Percentiles rank a stretch among this genome's conserved stretches.
phyloP scores from a whole-genome alignment of 2,797 vertebrate genomes.

The Sebastiscus albofasciatus region DNA sequence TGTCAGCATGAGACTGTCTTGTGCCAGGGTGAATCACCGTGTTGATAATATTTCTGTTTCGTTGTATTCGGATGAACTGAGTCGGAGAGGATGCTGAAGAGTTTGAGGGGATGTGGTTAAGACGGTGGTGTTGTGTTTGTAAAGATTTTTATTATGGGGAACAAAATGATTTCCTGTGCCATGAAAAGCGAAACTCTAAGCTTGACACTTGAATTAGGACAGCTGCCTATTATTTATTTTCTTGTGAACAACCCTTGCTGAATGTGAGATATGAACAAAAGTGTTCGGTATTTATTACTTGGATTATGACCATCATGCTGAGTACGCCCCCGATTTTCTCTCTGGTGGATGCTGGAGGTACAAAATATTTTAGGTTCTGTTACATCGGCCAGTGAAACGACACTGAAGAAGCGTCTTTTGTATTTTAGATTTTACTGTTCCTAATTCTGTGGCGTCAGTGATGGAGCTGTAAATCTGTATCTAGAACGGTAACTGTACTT shows the following conservation, averaged over 20 bases:
- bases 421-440: slow-evolving; percentile 35
- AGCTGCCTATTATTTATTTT: slow-evolving; percentile 26
- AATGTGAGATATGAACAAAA: slow-evolving; percentile 34
- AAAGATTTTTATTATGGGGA: slow-evolving; percentile 25
- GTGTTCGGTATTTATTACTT: slow-evolving; percentile 35
- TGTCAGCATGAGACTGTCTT: slow-evolving; percentile 81
- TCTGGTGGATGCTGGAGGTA: neutral
- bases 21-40: slow-evolving; percentile 66
- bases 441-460: slow-evolving; percentile 25
- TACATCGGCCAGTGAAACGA: slow-evolving; percentile 19
- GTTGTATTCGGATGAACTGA: slow-evolving; percentile 31
- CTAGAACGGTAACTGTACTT: slow-evolving; percentile 42
- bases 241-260: neutral
- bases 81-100: slow-evolving; percentile 7
- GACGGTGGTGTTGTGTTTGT: slow-evolving; percentile 25
- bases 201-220: slow-evolving; percentile 6
- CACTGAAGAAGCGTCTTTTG: neutral
- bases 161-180: slow-evolving; percentile 31
- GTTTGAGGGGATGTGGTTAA: neutral
- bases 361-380: slow-evolving; percentile 1
- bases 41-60: slow-evolving; percentile 44
- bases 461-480: slow-evolving; percentile 43
- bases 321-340: neutral
- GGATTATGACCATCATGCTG: slow-evolving; percentile 9
- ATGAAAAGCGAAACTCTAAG: slow-evolving; percentile 26